A percentile compares a stretch with the other conserved stretches of the same genome.
phyloP scores from a whole-genome alignment of 2,113 vertebrate species.

The Sorex araneus region DNA sequence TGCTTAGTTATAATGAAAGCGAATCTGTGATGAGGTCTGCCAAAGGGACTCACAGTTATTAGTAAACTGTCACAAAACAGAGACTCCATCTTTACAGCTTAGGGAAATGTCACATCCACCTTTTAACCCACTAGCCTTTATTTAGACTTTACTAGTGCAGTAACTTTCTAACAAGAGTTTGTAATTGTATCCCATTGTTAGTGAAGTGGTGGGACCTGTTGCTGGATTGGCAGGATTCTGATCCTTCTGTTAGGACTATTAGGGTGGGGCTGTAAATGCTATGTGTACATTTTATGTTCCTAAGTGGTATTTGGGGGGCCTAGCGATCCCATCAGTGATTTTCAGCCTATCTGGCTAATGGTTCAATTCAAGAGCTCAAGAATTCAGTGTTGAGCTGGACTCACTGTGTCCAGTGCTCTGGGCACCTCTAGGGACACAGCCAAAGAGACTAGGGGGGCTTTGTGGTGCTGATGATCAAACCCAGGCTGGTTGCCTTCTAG shows the following conservation, averaged over 20 bases:
- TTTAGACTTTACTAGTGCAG: background rate
- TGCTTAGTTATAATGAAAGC: background rate
- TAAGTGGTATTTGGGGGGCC: too few species aligned
- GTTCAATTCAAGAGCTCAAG: too few species aligned
- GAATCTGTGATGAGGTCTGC: constrained; percentile 16
- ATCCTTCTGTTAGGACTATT: background rate
- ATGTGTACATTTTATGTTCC: background rate
- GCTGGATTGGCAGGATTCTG: background rate
- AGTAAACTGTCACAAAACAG: background rate
- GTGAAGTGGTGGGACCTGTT: background rate
- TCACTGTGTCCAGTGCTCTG: too few species aligned
- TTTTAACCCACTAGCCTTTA: background rate
- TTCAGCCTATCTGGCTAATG: too few species aligned
- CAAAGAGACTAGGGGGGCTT: too few species aligned
- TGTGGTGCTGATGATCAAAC: too few species aligned
- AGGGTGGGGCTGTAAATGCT: background rate
- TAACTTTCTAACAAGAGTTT: background rate
- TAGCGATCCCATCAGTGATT: too few species aligned
- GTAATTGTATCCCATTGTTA: background rate
- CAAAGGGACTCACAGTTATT: background rate
- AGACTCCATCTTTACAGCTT: background rate
- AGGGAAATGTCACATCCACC: background rate
- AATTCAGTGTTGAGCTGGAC: too few species aligned
- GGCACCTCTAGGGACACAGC: too few species aligned
- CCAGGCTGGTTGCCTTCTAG: too few species aligned